These are phyloP conservation scores for Steinernema khuongi DNA, from an alignment of 1,140 invertebrate genomes.

Conservation along the genomic window DNA sequence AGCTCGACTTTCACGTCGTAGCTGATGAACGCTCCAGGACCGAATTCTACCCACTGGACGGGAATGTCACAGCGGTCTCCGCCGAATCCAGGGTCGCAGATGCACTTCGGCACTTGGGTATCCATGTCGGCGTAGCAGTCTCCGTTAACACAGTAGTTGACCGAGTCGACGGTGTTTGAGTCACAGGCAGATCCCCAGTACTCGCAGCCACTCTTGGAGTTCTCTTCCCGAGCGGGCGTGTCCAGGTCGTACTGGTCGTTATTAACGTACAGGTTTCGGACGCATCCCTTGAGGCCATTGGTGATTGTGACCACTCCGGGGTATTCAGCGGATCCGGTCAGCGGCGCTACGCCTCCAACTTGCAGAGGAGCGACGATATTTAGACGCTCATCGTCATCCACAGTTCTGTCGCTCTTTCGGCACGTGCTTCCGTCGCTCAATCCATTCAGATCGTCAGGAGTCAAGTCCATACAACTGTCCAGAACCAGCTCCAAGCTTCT, in stretches of 20 bases:
- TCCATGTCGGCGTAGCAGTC: constrained; percentile 50
- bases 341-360: constrained; percentile 47
- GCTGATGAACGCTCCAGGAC: constrained; percentile 39
- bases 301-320: constrained; percentile 23
- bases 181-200: constrained; percentile 48
- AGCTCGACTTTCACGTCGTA: constrained; percentile 24
- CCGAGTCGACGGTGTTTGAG: constrained; percentile 26
- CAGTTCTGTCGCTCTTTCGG: too few species aligned
- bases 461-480: neutral
- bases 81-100: constrained; percentile 50
- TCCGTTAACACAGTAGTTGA: constrained; percentile 44
- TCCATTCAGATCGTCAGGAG: too few species aligned
- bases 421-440: too few species aligned
- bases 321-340: constrained; percentile 26
- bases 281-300: constrained; percentile 47
- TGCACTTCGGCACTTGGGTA: constrained; percentile 44
- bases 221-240: constrained; percentile 34
- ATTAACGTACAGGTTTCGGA: constrained; percentile 45
- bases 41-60: constrained; percentile 52
- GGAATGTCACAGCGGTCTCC: constrained; percentile 46
- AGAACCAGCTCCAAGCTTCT: constrained; percentile 22
- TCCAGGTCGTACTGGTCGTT: constrained; percentile 52
- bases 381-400: constrained; percentile 57
- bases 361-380: constrained; percentile 54
- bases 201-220: constrained; percentile 43